Percentiles rank a stretch among this genome's conserved stretches.
Conservation (phyloP, 1,140 invertebrate species). For the Drosophila eugracilis region DNA sequence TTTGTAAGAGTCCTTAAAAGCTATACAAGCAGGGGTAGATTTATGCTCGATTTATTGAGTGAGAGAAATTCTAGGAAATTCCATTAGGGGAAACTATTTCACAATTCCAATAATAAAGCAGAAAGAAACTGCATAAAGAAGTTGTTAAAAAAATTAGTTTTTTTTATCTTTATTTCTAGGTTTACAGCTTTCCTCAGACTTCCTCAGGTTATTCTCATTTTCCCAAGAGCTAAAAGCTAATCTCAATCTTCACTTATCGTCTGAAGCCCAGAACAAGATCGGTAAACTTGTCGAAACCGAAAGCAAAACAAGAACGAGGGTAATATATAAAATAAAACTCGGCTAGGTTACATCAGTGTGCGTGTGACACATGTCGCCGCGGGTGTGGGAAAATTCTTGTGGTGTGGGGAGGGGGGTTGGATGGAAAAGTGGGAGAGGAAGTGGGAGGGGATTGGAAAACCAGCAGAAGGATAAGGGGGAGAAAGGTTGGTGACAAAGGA, state of each 20-base stretch:
- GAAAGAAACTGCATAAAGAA: no score
- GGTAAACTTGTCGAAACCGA: conserved; percentile 7
- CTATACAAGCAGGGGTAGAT: not conserved
- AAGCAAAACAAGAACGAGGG: conserved; percentile 4
- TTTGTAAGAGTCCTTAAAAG: not conserved
- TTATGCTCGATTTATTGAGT: conserved; percentile 2
- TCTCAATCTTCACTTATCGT: not conserved
- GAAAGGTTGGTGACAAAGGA: conserved; percentile 39
- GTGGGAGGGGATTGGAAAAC: conserved; percentile 17
- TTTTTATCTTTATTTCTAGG: no score
- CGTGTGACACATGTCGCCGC: conserved; percentile 69
- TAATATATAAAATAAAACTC: conserved; percentile 18
- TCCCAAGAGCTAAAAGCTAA: no score
- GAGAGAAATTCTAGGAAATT: no score
- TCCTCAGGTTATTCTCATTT: no score
- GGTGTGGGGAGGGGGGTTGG: not conserved
- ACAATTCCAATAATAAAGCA: no score
- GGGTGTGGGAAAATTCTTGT: conserved; percentile 15
- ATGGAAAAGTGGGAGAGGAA: no score
- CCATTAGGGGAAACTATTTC: no score
- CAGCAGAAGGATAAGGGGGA: no score
- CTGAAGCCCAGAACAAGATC: conserved; percentile 26
- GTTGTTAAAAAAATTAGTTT: no score
- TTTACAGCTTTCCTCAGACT: no score
- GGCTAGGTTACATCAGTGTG: conserved; percentile 30